phyloP scores from a whole-genome alignment of 2,888 invertebrate genomes.

The Scaptomyza polygonia region DNA sequence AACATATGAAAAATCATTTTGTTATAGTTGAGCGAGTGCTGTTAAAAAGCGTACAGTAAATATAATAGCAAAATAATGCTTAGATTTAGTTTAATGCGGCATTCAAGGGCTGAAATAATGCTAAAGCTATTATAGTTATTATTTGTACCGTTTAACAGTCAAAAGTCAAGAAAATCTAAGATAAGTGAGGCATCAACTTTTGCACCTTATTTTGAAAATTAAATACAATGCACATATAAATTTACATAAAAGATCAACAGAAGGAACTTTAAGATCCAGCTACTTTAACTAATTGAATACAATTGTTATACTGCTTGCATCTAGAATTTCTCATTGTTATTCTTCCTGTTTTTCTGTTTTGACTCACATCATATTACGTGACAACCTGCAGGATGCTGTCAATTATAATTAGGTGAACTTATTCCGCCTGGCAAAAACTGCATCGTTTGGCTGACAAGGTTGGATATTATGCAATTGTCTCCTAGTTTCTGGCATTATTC shows the following conservation, averaged over 20 bases:
- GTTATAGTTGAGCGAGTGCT: conserved; percentile 5
- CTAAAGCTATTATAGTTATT: neutral
- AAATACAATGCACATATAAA: neutral
- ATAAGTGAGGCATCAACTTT: neutral
- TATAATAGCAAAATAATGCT: neutral
- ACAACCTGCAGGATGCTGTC: conserved; percentile 64
- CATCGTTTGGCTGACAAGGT: conserved; percentile 46
- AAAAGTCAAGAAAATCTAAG: neutral
- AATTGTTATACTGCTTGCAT: neutral
- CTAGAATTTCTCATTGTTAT: neutral
- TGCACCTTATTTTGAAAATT: too few relatives aligned
- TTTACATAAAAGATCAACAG: neutral
- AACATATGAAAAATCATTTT: neutral
- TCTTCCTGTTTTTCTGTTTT: conserved; percentile 1
- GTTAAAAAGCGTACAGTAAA: neutral
- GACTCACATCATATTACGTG: conserved; percentile 3
- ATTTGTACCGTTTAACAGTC: neutral
- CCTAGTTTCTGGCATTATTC: conserved; percentile 36
- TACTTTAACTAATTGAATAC: neutral
- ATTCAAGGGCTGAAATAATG: neutral
- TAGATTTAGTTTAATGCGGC: neutral
- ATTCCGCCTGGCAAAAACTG: conserved; percentile 46
- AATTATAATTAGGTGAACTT: conserved; percentile 59
- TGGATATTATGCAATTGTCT: conserved; percentile 68
- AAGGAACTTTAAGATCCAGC: neutral